Evolutionary conservation across 2,888 invertebrate species (phyloP).

Genomic region (Tetranychus truncatus): DNA sequence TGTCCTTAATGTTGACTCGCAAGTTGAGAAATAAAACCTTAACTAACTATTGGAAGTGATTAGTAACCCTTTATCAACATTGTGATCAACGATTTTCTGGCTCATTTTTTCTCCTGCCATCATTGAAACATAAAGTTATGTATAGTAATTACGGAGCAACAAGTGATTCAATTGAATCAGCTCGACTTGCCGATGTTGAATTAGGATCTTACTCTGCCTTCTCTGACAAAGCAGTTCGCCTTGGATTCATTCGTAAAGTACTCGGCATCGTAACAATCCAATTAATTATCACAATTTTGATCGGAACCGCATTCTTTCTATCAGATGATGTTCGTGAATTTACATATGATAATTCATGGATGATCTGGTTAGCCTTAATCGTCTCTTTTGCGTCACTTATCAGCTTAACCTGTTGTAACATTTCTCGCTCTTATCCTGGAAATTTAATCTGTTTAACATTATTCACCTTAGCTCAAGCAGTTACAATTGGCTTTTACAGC

Average conservation of each 20-base stretch:
- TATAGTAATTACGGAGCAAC: not conserved
- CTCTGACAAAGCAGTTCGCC: constrained; percentile 25
- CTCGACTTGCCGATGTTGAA: not conserved
- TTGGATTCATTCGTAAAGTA: constrained; percentile 49
- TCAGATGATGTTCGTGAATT: constrained; percentile 41
- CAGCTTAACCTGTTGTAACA: not conserved
- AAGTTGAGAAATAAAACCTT: no score
- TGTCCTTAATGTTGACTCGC: no score
- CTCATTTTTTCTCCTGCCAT: no score
- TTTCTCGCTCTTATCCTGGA: constrained; percentile 61
- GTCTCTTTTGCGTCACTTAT: constrained; percentile 49
- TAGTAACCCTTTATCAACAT: no score
- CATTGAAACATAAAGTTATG: not conserved
- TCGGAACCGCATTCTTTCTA: not conserved
- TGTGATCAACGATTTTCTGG: no score
- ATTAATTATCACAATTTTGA: constrained; percentile 46
- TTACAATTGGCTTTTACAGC: constrained; percentile 54
- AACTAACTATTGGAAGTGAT: no score
- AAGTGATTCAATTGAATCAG: not conserved
- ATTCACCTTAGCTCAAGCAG: constrained; percentile 43
- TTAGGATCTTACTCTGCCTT: constrained; percentile 2
- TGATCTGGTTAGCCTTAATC: constrained; percentile 29
- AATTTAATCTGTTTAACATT: constrained; percentile 74
- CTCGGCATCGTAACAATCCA: constrained; percentile 67
- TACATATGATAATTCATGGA: constrained; percentile 38